phyloP scores from a whole-genome alignment of 2,113 vertebrate genomes.

The Litocranius walleri region DNA sequence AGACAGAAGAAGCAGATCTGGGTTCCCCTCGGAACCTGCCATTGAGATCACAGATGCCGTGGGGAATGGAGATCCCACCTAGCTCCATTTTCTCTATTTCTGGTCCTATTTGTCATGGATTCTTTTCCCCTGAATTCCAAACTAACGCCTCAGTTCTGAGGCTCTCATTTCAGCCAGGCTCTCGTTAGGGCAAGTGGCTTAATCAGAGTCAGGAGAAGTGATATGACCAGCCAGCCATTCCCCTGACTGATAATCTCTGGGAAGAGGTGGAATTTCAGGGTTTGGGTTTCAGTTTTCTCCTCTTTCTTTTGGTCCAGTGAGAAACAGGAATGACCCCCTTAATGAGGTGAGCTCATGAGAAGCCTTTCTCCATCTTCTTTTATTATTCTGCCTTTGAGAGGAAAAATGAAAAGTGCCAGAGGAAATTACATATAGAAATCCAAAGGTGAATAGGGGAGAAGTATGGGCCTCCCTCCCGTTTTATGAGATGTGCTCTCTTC shows the following conservation, averaged over 20 bases:
- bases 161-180: not conserved
- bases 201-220: not conserved
- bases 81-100: not conserved
- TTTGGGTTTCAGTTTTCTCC: not conserved
- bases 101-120: not conserved
- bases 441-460: not conserved
- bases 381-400: conserved; percentile 39
- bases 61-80: not conserved
- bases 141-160: not conserved
- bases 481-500: not conserved
- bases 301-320: not conserved
- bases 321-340: conserved; percentile 19
- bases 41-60: not conserved
- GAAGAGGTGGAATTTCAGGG: not conserved
- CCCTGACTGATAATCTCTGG: not conserved
- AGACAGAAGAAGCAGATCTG: not conserved
- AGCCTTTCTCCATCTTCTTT: conserved; percentile 22
- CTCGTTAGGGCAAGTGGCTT: not conserved
- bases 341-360: not conserved
- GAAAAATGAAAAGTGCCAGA: conserved; percentile 25
- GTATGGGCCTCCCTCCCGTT: not conserved
- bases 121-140: not conserved
- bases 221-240: not conserved
- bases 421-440: conserved; percentile 42
- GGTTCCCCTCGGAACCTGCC: not conserved